Percentiles rank a stretch among this genome's conserved stretches.
Conservation (phyloP, 2,888 invertebrate genomes). For the Drosophila ezoana region DNA sequence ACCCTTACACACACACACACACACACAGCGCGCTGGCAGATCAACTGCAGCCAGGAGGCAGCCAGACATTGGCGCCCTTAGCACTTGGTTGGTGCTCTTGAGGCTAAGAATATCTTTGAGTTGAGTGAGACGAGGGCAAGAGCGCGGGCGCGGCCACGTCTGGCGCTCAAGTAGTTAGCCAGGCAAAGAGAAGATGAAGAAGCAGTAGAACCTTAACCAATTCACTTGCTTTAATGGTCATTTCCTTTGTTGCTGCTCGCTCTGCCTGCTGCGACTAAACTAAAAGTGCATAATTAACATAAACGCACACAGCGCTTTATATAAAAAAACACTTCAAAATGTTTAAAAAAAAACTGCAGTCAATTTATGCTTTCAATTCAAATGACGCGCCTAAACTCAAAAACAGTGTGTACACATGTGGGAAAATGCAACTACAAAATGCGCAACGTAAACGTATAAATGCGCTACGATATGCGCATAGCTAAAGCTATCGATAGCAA, state of each 20-base stretch:
- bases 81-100: slow-evolving; percentile 35
- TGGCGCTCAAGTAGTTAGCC: slow-evolving; percentile 15
- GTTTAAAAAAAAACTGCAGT: not conserved
- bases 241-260: not conserved
- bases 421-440: not conserved
- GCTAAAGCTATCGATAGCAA: slow-evolving; percentile 13
- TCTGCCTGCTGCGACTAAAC: too few species aligned
- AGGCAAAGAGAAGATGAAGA: not conserved
- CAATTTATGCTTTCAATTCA: not conserved
- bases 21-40: slow-evolving; percentile 15
- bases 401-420: slow-evolving; percentile 30
- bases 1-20: slow-evolving; percentile 44
- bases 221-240: not conserved
- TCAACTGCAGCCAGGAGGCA: slow-evolving; percentile 41
- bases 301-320: not conserved
- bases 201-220: too few species aligned
- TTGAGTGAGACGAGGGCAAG: slow-evolving; percentile 5
- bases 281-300: not conserved
- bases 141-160: slow-evolving; percentile 1
- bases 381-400: slow-evolving; percentile 7
- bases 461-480: not conserved
- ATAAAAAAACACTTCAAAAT: not conserved
- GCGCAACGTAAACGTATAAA: slow-evolving; percentile 4
- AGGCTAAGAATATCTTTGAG: slow-evolving; percentile 28
- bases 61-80: slow-evolving; percentile 58